These are phyloP conservation scores for Molanna angustata DNA, from an alignment of 2,888 invertebrate species.

Conservation along the genomic window DNA sequence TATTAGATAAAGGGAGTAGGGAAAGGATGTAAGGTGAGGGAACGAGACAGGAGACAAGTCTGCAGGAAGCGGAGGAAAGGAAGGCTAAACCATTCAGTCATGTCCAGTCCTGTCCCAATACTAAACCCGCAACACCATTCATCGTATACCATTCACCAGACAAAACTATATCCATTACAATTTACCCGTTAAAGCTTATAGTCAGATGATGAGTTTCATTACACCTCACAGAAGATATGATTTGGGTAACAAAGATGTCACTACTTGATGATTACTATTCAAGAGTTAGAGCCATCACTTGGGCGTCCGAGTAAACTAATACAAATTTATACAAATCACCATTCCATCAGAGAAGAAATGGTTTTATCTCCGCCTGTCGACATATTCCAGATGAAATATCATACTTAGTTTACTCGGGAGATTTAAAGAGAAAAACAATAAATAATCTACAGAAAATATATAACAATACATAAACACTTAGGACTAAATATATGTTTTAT, in stretches of 20 bases:
- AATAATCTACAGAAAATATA: constrained; percentile 32
- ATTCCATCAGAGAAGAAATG: constrained; percentile 6
- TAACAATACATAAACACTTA: constrained; percentile 32
- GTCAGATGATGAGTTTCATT: constrained; percentile 2
- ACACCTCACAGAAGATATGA: background rate
- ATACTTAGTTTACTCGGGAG: constrained; percentile 14
- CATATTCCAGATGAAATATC: constrained; percentile 19
- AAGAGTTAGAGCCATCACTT: background rate
- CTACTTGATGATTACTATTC: background rate
- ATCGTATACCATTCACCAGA: background rate
- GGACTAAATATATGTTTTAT: constrained; percentile 28
- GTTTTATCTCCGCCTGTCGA: constrained; percentile 23
- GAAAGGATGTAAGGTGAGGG: constrained; percentile 25
- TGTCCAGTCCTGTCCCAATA: background rate
- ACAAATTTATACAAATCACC: background rate
- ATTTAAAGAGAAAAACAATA: constrained; percentile 26
- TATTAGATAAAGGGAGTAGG: constrained; percentile 48
- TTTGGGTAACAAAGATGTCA: constrained; percentile 5
- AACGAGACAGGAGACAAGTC: constrained; percentile 19
- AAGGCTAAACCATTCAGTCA: constrained; percentile 40
- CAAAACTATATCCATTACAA: background rate
- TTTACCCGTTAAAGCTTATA: constrained; percentile 1
- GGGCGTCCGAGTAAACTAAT: background rate
- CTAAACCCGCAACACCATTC: background rate
- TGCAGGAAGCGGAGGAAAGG: constrained; percentile 34